Conservation (phyloP, 2,113 vertebrate species). For the Thomomys bottae region DNA sequence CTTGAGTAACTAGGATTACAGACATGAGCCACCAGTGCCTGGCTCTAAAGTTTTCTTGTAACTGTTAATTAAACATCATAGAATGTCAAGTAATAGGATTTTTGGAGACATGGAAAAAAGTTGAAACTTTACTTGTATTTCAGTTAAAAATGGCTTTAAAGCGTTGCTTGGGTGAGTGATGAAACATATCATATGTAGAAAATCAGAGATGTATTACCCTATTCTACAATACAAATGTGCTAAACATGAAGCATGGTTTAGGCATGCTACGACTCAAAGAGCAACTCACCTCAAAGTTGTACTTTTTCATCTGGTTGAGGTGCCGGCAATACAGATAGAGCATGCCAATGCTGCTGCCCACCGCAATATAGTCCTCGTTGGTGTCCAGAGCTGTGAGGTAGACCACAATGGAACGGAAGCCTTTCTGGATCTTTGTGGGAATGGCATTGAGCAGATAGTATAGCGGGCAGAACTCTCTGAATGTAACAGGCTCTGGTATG, state of each 20-base stretch:
- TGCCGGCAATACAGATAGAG: constrained; percentile 96
- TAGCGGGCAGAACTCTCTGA: constrained; percentile 96
- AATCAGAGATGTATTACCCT: fast-evolving
- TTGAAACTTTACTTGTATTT: not conserved
- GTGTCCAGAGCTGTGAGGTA: constrained; percentile 96
- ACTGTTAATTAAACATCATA: too few relatives aligned
- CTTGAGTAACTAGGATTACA: too few relatives aligned
- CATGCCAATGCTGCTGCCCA: constrained; percentile 98
- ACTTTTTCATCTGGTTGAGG: constrained; percentile 94
- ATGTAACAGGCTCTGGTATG: constrained; percentile 79
- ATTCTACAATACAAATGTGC: not conserved
- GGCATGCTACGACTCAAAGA: fast-evolving
- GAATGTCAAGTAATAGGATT: not conserved
- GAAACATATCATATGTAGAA: not conserved
- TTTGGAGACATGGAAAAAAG: not conserved
- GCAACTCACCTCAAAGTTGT: constrained; percentile 92
- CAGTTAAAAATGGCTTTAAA: not conserved
- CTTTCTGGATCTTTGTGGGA: constrained; percentile 95
- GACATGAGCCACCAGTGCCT: too few relatives aligned
- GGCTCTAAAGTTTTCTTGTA: too few relatives aligned
- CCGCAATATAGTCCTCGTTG: constrained; percentile 95
- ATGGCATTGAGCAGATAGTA: constrained; percentile 96
- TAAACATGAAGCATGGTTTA: fast-evolving
- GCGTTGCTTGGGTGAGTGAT: not conserved
- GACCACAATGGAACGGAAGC: constrained; percentile 94